Evolutionary conservation across 2,888 invertebrate species (phyloP), one percentile per base, ranked within the genome.

Genomic region (Xestia sexstrigata): DNA sequence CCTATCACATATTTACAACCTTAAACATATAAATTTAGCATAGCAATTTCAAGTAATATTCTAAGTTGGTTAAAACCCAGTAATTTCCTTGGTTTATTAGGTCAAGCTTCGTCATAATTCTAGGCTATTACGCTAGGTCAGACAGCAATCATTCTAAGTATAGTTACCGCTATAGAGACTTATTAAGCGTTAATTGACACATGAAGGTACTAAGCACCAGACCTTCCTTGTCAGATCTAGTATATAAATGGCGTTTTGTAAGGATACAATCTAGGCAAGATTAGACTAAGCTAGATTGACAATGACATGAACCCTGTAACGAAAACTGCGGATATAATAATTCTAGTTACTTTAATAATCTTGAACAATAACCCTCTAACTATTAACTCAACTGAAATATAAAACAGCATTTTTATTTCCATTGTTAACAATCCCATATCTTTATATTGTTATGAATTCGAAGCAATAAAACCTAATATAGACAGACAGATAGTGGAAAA

Each of bases 101-200:
- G 87, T 84, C 87, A 86, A 84, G 84, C 81, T 66, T 76, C 13
- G 39, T 49, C 65, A 76, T 74, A 84, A 84, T 86, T 80, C 87
- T 84, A 86, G 62, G 62, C 62, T 86, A 83, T 74, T 71, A 74
- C n/a, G 13, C 65, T 71, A 84, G 81, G 84, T 84, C 80, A 66
- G 74, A 63, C 73, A 71, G 70, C 55, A 79, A 84, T 84, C 65
- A 86, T 78, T 73, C 60, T 70, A 58, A 65, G 39, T 42, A 60
- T 39, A 73, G 15, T 67, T 67, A 78, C 55, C 35, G 39, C 30
- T 66, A 15, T 60, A 60, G 13, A 2, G 47, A 60, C 30, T 55
- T 52, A 66, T 70, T 73, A 26, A 68, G 17, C 52, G 52, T 17
- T 78, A 78, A 83, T 83, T 74, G 70, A 73, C 65, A 78, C 71